These are phyloP conservation scores for Brachycybe producta DNA, from an alignment of 2,888 invertebrate species.

Conservation along the genomic window DNA sequence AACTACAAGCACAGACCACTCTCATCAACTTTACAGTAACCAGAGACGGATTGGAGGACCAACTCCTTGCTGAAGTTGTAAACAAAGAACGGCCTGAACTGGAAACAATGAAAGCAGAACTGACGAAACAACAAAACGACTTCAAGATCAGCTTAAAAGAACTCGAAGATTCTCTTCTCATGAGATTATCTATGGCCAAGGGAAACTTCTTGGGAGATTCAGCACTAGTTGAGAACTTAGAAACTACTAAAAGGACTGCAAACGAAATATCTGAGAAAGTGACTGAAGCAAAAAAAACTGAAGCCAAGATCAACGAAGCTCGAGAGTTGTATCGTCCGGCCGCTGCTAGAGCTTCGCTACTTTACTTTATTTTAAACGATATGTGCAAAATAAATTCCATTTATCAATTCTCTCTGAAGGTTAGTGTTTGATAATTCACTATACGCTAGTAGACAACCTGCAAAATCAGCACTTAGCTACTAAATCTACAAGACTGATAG, in stretches of 20 bases:
- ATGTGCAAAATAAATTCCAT: constrained; percentile 91
- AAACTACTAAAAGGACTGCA: constrained; percentile 88
- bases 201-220: constrained; percentile 90
- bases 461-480: too few species aligned
- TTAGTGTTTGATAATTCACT: constrained; percentile 27
- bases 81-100: constrained; percentile 92
- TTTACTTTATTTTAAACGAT: constrained; percentile 92
- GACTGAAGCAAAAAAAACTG: constrained; percentile 80
- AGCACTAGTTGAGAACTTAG: constrained; percentile 87
- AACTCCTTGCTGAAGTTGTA: constrained; percentile 87
- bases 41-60: constrained; percentile 88
- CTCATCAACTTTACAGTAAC: constrained; percentile 95
- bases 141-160: constrained; percentile 89
- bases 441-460: background rate
- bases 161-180: constrained; percentile 82
- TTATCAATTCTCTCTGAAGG: constrained; percentile 93
- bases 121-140: constrained; percentile 92
- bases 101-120: constrained; percentile 82
- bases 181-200: constrained; percentile 77
- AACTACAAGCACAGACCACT: constrained; percentile 96
- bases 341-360: constrained; percentile 77
- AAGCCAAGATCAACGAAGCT: constrained; percentile 81
- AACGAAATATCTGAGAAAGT: constrained; percentile 90
- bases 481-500: too few species aligned
- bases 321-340: constrained; percentile 84